Evolutionary conservation across 2,797 vertebrate species (phyloP), one percentile per base, ranked within the genome.

Genomic region (Aphelocoma californica): DNA sequence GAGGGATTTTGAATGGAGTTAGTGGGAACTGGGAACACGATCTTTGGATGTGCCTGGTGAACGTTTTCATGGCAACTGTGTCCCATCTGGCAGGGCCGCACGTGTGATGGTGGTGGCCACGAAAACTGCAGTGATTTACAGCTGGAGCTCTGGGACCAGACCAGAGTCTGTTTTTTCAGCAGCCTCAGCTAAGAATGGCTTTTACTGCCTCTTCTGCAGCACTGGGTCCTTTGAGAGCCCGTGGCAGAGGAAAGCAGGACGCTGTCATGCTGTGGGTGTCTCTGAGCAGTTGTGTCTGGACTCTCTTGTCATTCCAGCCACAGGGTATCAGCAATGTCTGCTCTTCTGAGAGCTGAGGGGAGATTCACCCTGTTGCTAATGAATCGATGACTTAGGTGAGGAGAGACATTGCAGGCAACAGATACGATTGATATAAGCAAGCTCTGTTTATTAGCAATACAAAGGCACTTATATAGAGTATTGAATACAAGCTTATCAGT

Each of bases 231-330:
- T 18, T 36, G 47, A 56, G 70, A 54, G n/a, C 26, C 12, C 0
- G 0, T 9, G 70, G 47, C 44, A 82, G 74, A 64, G 67, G 44
- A 36, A 7, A 40, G 48, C 1, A 2, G 53, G 61, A 4, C 1
- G 0, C 5, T 25, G 53, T 12, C 21, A 3, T 0, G 4, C 54
- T 67, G 20, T 31, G 69, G 72, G 25, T 2, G 1, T 70, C 86
- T 85, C 71, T 5, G 12, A 66, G 36, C 64, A 13, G 12, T 23
- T 40, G 6, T 29, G 26, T 69, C 21, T 48, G 54, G 23, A 5
- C 8, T 79, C 38, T 85, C 18, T 21, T 60, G 62, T 12, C 56
- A 34, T 70, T 78, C 19, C 31, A 62, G 64, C 34, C 24, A 3
- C 2, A 4, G 8, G 18, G 0, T 9, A 40, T 12, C 53, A 74